These are phyloP conservation scores for Epirrhoe alternata DNA, from an alignment of 2,888 invertebrate genomes.

Conservation along the genomic window DNA sequence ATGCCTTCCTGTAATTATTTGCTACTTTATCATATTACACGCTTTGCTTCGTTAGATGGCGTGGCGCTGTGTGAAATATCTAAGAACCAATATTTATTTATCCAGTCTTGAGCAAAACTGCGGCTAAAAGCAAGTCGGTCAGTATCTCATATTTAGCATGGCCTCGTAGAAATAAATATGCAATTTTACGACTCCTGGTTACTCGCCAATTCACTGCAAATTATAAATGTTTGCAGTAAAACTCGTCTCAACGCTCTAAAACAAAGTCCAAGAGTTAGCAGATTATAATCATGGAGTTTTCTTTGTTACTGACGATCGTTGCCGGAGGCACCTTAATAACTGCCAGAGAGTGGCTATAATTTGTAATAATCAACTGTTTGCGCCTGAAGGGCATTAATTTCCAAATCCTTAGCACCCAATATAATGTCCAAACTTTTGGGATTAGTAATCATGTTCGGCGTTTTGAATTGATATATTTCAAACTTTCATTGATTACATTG, in stretches of 20 bases:
- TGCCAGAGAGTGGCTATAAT: conserved; percentile 4
- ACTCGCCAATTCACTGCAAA: conserved; percentile 34
- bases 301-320: conserved; percentile 17
- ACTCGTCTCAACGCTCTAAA: conserved; percentile 21
- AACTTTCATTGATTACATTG: too few species aligned
- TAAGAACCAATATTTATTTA: not conserved
- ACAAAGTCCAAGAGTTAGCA: conserved; percentile 25
- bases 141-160: conserved; percentile 10
- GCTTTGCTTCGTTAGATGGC: not conserved
- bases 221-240: conserved; percentile 33
- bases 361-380: conserved; percentile 4
- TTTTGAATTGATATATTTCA: not conserved
- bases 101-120: not conserved
- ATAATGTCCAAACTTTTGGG: not conserved
- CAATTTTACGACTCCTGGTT: conserved; percentile 29
- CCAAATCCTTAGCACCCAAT: not conserved
- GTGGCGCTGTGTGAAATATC: not conserved
- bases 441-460: not conserved
- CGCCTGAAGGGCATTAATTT: not conserved
- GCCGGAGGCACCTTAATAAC: conserved; percentile 17
- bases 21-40: too few species aligned
- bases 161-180: conserved; percentile 25
- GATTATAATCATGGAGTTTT: conserved; percentile 13
- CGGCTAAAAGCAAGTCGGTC: not conserved
- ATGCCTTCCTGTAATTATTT: too few species aligned